A percentile compares a stretch with the other conserved stretches of the same genome.
Evolutionary conservation across 2,888 invertebrate species (phyloP).

Genomic region (Mesochorus sp.): DNA sequence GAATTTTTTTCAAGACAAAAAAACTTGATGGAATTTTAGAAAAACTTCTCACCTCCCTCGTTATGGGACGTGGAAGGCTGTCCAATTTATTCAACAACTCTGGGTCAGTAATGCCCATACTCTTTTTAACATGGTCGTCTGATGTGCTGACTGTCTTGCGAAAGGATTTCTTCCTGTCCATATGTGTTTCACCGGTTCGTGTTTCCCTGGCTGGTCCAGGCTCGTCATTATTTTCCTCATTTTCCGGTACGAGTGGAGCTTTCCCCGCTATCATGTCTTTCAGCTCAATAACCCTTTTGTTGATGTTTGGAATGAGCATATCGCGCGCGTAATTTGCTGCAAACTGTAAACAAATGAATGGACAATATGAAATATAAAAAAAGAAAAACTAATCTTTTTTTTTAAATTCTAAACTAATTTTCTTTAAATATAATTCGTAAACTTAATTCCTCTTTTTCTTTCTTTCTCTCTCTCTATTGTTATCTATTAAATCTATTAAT

Average conservation of each 20-base stretch:
- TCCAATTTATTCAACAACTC: slow-evolving; percentile 87
- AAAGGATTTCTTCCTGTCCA: slow-evolving; percentile 87
- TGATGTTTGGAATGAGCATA: slow-evolving; percentile 91
- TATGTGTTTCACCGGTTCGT: slow-evolving; percentile 66
- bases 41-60: slow-evolving; percentile 77
- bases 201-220: slow-evolving; percentile 81
- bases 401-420: slow-evolving; percentile 15
- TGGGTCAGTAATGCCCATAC: slow-evolving; percentile 86
- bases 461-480: slow-evolving; percentile 5
- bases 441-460: too few species aligned
- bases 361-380: not conserved
- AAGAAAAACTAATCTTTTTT: slow-evolving; percentile 4
- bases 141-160: slow-evolving; percentile 86
- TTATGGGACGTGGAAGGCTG: slow-evolving; percentile 83
- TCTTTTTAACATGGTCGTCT: slow-evolving; percentile 82
- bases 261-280: slow-evolving; percentile 87
- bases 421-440: slow-evolving; percentile 10
- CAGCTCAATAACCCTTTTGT: slow-evolving; percentile 89
- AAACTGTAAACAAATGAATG: slow-evolving; percentile 83
- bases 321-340: slow-evolving; percentile 96
- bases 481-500: not conserved
- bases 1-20: not conserved
- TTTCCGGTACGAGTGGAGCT: slow-evolving; percentile 69
- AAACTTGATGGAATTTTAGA: not conserved
- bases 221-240: slow-evolving; percentile 76